Base-by-base conservation (phyloP, 2,113 vertebrate species). In the Platichthys flesus region DNA sequence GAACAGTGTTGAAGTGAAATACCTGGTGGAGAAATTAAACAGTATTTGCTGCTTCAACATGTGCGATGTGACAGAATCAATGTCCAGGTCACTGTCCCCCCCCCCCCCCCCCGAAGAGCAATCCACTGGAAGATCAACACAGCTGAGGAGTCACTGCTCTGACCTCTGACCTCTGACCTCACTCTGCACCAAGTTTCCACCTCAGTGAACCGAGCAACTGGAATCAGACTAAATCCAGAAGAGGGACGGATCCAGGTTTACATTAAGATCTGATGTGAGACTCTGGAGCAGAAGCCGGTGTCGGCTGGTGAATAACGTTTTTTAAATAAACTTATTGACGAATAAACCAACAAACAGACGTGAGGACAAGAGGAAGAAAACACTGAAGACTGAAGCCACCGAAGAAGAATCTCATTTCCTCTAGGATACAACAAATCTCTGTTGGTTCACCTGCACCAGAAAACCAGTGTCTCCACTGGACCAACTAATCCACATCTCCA, bases 251-350 rank as follows among this genome's bases (percentile, higher is more conserved):
- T 45, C 42, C 42, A 45, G 12, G 13, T 45, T 37, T 35, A 23
- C 42, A 15, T 5, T 13, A 1, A 14, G 62, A 45, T 12, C 42
- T 45, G 42, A 45, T 0, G 42, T 4, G 40, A 12, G 42, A 13
- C 13, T 12, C 55, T 4, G 9, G 65, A n/a, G 35, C 15, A 71
- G 80, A 83, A 77, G 80, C 64, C 72, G 85, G 42, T 28, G 28
- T 2, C 12, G 21, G 67, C 60, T 31, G 60, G 69, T 68, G 57
- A 23, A 23, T 23, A 1, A 1, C 23, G 23, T 23, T 31, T 31
- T 31, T 31, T 31, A 0, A 31, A 31, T 31, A 31, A 31, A 7
- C 28, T 5, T 31, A 5, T 31, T 31, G 28, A 31, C 28, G 28
- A 31, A 7, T 31, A 31, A 31, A 31, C 31, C 31, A 31, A 31